Conservation (phyloP, 2,113 vertebrate genomes). For the Mustela lutreola region DNA sequence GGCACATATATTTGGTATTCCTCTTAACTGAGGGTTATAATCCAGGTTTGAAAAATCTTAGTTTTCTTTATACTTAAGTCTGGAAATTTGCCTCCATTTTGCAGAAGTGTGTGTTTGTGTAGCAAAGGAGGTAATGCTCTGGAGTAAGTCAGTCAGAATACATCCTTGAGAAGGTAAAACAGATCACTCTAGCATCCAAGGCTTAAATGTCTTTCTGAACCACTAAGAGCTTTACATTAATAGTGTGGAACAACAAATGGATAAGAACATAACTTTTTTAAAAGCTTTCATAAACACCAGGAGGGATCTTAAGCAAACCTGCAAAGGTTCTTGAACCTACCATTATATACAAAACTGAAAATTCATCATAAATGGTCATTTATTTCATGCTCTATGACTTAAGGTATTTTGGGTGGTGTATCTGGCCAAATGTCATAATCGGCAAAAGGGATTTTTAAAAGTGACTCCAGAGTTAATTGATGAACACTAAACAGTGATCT, state of each 20-base stretch:
- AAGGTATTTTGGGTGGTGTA: constrained; percentile 54
- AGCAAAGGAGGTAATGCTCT: neutral
- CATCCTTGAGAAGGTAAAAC: neutral
- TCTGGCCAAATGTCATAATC: constrained; percentile 49
- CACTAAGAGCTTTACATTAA: neutral
- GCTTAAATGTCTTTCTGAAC: neutral
- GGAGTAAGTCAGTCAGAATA: neutral
- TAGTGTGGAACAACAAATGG: neutral
- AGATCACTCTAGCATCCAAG: neutral
- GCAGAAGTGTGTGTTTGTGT: neutral
- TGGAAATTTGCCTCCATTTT: constrained; percentile 39
- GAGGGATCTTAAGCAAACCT: constrained; percentile 41
- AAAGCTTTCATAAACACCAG: constrained; percentile 50
- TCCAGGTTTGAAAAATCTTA: neutral
- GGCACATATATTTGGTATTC: neutral
- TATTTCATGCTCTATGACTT: constrained; percentile 49
- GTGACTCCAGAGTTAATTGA: constrained; percentile 14
- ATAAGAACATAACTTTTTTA: constrained; percentile 34
- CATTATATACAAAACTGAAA: constrained; percentile 16
- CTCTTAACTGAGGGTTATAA: constrained; percentile 29
- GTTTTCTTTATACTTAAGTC: constrained; percentile 46
- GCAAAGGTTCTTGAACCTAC: constrained; percentile 30
- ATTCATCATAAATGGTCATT: constrained; percentile 43
- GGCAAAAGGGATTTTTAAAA: constrained; percentile 31
- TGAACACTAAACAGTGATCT: constrained; percentile 42